Conservation (phyloP, 2,888 invertebrate genomes). For the Zootermopsis nevadensis region DNA sequence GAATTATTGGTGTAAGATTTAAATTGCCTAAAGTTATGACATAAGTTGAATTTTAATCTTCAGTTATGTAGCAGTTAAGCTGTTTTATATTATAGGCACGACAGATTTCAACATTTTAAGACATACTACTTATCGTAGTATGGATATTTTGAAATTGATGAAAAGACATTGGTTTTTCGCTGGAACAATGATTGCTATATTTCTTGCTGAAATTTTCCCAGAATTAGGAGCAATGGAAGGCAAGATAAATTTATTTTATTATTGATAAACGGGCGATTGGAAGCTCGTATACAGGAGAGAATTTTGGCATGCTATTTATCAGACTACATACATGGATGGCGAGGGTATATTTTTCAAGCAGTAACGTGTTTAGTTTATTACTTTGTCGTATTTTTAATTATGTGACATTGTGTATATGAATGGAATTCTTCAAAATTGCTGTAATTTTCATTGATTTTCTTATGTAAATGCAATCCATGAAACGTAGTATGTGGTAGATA, state of each 20-base stretch:
- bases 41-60: too few species aligned
- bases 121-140: neutral
- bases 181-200: slow-evolving; percentile 18
- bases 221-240: slow-evolving; percentile 24
- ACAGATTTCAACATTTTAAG: too few species aligned
- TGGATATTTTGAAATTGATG: neutral
- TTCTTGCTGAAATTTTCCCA: slow-evolving; percentile 23
- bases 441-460: too few species aligned
- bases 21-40: too few species aligned
- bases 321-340: neutral
- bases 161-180: slow-evolving; percentile 16
- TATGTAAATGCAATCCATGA: too few species aligned
- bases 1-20: too few species aligned
- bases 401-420: neutral
- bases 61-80: too few species aligned
- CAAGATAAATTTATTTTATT: slow-evolving; percentile 4
- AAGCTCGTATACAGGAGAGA: neutral
- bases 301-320: neutral
- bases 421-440: neutral
- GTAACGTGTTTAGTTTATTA: neutral
- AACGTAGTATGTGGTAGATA: too few species aligned
- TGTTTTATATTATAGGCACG: too few species aligned
- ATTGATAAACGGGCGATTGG: neutral
- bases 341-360: neutral
- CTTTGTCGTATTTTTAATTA: neutral